Evolutionary conservation across 2,113 vertebrate species (phyloP).

Genomic region (Pica pica): DNA sequence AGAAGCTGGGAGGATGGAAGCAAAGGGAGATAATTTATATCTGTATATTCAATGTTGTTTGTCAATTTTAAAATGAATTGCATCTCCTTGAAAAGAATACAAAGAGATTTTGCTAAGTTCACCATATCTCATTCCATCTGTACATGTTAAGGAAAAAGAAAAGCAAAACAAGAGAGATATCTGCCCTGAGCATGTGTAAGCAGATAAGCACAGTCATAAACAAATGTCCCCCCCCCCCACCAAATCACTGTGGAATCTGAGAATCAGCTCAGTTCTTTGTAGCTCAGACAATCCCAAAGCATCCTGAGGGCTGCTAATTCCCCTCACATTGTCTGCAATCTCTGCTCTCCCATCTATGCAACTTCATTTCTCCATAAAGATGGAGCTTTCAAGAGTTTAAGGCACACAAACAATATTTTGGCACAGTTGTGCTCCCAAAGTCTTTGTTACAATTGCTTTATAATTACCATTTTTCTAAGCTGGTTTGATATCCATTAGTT

Average conservation of each 20-base stretch:
- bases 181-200: neutral
- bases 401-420: neutral
- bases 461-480: constrained; percentile 45
- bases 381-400: neutral
- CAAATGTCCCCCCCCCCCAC: neutral
- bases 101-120: neutral
- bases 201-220: neutral
- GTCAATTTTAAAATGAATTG: neutral
- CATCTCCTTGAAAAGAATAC: neutral
- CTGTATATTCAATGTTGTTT: neutral
- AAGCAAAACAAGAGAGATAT: neutral
- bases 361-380: neutral
- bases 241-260: neutral
- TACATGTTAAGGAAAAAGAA: neutral
- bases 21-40: neutral
- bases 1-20: neutral
- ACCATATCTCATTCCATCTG: neutral
- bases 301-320: neutral
- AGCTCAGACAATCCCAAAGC: neutral
- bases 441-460: constrained; percentile 16
- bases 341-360: neutral
- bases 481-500: constrained; percentile 57
- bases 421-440: neutral
- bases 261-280: neutral
- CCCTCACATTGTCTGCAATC: neutral